phyloP scores from a whole-genome alignment of 2,113 vertebrate genomes.

The Gavia stellata region DNA sequence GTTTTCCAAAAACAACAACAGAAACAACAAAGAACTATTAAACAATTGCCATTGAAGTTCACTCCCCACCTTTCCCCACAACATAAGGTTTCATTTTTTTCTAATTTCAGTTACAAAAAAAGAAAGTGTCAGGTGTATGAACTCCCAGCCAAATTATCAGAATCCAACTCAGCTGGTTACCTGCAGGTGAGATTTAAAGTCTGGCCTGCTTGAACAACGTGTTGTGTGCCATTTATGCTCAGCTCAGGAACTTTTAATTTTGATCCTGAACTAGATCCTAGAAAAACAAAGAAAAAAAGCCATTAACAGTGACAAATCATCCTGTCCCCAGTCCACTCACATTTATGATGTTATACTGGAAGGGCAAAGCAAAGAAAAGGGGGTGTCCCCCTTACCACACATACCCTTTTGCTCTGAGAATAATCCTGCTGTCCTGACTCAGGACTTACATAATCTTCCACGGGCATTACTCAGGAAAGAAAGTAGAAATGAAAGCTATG shows the following conservation, averaged over 20 bases:
- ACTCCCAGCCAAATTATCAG: not conserved
- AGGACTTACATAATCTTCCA: not conserved
- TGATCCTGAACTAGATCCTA: slow-evolving; percentile 75
- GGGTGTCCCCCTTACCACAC: not conserved
- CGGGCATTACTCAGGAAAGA: not conserved
- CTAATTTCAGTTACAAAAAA: not conserved
- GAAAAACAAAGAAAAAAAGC: slow-evolving; percentile 52
- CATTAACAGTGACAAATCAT: slow-evolving; percentile 25
- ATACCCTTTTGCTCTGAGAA: not conserved
- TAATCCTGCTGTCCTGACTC: not conserved
- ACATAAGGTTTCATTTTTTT: not conserved
- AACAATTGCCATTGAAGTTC: slow-evolving; percentile 64
- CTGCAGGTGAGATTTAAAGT: slow-evolving; percentile 88
- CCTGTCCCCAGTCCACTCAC: not conserved
- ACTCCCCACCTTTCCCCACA: slow-evolving; percentile 38
- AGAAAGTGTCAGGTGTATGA: slow-evolving; percentile 11
- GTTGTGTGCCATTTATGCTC: slow-evolving; percentile 77
- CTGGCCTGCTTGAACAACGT: slow-evolving; percentile 82
- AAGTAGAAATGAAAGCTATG: not conserved
- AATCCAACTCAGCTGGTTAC: slow-evolving; percentile 68
- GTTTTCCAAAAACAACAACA: slow-evolving; percentile 60
- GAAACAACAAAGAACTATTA: slow-evolving; percentile 39
- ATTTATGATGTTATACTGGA: not conserved
- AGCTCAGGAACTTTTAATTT: slow-evolving; percentile 82
- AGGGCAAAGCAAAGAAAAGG: not conserved